phyloP scores from a whole-genome alignment of 64 coral and sea anemone genomes.

The Orbicella faveolata region DNA sequence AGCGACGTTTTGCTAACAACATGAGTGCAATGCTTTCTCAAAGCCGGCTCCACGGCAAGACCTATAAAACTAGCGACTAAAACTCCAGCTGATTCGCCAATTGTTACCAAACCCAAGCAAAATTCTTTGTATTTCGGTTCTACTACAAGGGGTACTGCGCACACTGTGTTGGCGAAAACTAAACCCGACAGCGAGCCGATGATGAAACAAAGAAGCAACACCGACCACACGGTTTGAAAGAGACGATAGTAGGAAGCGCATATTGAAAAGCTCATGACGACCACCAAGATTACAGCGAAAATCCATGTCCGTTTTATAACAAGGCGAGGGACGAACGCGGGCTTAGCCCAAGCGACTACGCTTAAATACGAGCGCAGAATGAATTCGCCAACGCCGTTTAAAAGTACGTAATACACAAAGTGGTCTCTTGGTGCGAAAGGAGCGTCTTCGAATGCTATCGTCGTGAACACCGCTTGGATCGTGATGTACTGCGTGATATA shows the following conservation, averaged over 20 bases:
- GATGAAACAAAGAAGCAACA: constrained; percentile 64
- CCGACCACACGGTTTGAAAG: constrained; percentile 45
- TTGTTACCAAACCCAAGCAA: constrained; percentile 78
- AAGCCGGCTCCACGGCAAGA: constrained; percentile 65
- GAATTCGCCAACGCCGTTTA: constrained; percentile 72
- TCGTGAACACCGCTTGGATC: constrained; percentile 81
- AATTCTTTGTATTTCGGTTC: constrained; percentile 84
- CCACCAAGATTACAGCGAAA: constrained; percentile 41
- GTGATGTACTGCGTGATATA: constrained; percentile 77
- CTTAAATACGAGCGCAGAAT: constrained; percentile 67
- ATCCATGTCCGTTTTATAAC: constrained; percentile 76
- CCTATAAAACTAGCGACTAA: constrained; percentile 71
- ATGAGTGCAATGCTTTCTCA: constrained; percentile 57
- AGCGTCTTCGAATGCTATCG: constrained; percentile 64
- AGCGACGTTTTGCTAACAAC: not conserved
- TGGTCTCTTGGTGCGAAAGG: constrained; percentile 81
- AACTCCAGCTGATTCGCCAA: constrained; percentile 56
- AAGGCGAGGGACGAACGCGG: constrained; percentile 45
- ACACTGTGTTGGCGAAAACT: constrained; percentile 74
- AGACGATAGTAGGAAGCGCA: constrained; percentile 78
- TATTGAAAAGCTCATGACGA: constrained; percentile 36
- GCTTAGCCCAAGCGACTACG: constrained; percentile 50
- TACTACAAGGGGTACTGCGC: constrained; percentile 48
- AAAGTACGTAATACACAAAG: constrained; percentile 72
- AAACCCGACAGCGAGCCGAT: constrained; percentile 69